Conservation (phyloP, 2,797 vertebrate genomes). For the Aquila chrysaetos region DNA sequence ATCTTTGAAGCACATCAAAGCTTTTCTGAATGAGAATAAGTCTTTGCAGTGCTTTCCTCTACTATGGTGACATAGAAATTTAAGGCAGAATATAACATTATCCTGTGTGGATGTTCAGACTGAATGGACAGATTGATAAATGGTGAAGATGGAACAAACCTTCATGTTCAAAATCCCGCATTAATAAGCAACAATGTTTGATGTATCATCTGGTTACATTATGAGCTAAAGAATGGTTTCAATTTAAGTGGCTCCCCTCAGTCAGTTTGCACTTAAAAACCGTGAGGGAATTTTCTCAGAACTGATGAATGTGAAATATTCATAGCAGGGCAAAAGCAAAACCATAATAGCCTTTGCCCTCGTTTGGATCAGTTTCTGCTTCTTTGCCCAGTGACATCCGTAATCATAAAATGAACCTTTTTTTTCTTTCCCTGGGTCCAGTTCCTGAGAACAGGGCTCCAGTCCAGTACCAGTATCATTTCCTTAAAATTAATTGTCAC, state of each 20-base stretch:
- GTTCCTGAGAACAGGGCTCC: background rate
- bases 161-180: conserved; percentile 12
- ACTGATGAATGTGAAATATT: background rate
- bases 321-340: background rate
- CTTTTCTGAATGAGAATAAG: background rate
- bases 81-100: background rate
- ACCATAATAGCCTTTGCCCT: background rate
- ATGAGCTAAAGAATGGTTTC: background rate
- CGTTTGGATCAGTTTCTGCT: background rate
- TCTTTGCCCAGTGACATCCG: background rate
- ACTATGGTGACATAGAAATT: background rate
- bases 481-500: background rate
- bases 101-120: background rate
- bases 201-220: background rate
- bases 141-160: background rate
- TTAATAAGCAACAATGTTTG: conserved; percentile 31
- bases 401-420: background rate
- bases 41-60: background rate
- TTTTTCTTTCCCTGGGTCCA: background rate
- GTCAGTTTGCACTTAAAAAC: background rate
- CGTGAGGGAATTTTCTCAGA: background rate
- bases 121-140: background rate
- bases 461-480: background rate
- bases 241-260: conserved; percentile 32
- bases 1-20: conserved; percentile 38